Evolutionary conservation across 2,797 vertebrate species (phyloP), one percentile per base, ranked within the genome.

Genomic region (Luscinia megarhynchos): DNA sequence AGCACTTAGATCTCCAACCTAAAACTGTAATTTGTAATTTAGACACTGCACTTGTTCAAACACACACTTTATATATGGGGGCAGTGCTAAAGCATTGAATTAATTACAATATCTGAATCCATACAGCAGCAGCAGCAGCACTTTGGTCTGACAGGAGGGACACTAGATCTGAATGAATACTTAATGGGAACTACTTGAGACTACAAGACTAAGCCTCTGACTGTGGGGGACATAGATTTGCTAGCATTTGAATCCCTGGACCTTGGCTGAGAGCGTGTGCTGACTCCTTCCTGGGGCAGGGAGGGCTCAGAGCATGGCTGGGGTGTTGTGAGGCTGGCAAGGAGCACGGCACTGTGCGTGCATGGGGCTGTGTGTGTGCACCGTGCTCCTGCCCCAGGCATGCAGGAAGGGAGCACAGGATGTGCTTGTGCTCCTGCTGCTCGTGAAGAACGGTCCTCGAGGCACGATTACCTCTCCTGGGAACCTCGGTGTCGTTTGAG

Each of bases 1-100:
- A 96, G 94, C 89, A 91, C 94, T 98, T 96, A 94, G 92, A 97
- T 96, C 92, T 93, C 83, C 96, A 96, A 92, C 73, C 83, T 94
- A 96, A 96, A 97, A 94, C 89, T 92, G 86, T 96, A 97, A 97
- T 97, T 97, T 96, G 91, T 94, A 93, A 96, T 95, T 95, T 89
- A 96, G 92, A 92, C 76, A 87, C 91, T n/a, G 38, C 23, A 45
- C 57, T 96, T 90, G 67, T 94, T 93, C 5, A 26, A 88, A 88
- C 53, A 82, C 57, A 59, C 51, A 15, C 22, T 68, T 95, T 66
- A 91, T 84, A 91, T 20, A 79, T 3, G 51, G 61, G 96, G 92
- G 89, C 41, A 93, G 64, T 48, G 79, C 70, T 95, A 85, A 91
- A 32, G 50, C 66, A 69, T 2, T 80, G 48, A 68, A 59, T 85